Evolutionary conservation across 2,113 vertebrate genomes (phyloP).

Genomic region (Lutjanus erythropterus): DNA sequence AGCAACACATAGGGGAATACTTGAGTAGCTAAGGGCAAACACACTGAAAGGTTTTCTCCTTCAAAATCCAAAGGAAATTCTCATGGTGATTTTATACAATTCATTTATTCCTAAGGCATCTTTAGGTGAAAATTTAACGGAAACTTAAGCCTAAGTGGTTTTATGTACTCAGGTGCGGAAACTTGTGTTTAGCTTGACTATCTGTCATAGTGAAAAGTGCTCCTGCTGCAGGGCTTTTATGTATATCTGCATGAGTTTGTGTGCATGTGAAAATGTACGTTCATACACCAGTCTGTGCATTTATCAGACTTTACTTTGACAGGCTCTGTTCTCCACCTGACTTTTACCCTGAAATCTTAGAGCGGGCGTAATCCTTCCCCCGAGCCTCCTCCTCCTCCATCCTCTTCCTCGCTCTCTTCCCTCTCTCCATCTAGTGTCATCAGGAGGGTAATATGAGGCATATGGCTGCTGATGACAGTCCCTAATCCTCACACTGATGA

Average conservation of each 20-base stretch:
- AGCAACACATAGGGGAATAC: too few relatives aligned
- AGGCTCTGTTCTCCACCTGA: conserved; percentile 76
- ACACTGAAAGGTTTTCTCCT: too few relatives aligned
- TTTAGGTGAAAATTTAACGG: too few relatives aligned
- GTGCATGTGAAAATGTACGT: conserved; percentile 30
- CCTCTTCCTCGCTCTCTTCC: conserved; percentile 29
- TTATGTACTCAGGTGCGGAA: too few relatives aligned
- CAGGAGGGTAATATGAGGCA: conserved; percentile 78
- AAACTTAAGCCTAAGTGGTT: too few relatives aligned
- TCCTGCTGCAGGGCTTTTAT: conserved; percentile 41
- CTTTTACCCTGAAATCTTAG: conserved; percentile 77
- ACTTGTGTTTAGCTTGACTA: conserved; percentile 50
- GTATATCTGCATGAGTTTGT: conserved; percentile 24
- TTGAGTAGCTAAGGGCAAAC: too few relatives aligned
- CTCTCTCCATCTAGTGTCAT: conserved; percentile 75
- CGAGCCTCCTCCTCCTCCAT: conserved; percentile 49
- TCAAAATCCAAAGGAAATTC: too few relatives aligned
- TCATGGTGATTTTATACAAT: too few relatives aligned
- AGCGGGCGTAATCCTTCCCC: conserved; percentile 74
- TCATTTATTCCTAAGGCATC: too few relatives aligned
- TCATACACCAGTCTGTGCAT: conserved; percentile 30
- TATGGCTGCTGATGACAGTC: conserved; percentile 79
- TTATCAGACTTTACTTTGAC: conserved; percentile 69
- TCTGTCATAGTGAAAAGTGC: conserved; percentile 36
- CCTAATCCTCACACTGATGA: conserved; percentile 78